Base-by-base conservation (phyloP, 2,113 vertebrate species). In the Dascyllus trimaculatus region DNA sequence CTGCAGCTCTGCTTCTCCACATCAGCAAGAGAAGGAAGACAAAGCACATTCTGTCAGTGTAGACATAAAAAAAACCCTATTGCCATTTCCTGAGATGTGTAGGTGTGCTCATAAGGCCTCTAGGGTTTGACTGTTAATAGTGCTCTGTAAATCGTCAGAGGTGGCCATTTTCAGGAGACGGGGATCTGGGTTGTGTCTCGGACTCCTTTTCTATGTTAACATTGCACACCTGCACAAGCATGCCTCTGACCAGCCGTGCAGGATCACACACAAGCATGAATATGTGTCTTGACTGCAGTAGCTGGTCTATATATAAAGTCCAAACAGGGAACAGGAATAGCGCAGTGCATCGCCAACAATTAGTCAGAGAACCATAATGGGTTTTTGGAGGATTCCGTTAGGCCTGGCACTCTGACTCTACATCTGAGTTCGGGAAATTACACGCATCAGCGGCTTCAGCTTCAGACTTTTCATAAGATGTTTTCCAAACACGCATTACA, bases 121-220 rank as follows among this genome's bases (percentile, higher is more conserved):
- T 29, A 49, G 65, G 54, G 74, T 72, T 79, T 75, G 82, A 74
- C 77, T 84, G 70, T 69, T 86, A 79, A 80, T 64, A 79, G 72
- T 5, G 56, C 78, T 81, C 71, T 85, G 67, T 85, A 85, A 81
- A 80, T 86, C 87, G 54, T 80, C 66, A 24, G 57, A 82, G 80
- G 67, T 22, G 51, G 32, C 61, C 87, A 82, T 82, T 82, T 88
- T 83, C 7, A 26, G 71, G 71, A 45, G n/a, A 85, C 10, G 43
- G 57, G 64, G 78, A 11, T 91, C 81, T 92, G 18, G 52, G 63
- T 84, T 88, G 74, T 93, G 71, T 88, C 75, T 68, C 51, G 26
- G 25, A 57, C 65, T 75, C 21, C 24, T 68, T 81, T 78, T 85
- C 82, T 59, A 17, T 71, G 79, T 71, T 71, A 61, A 82, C 59